Base-by-base conservation (phyloP, 2,888 invertebrate species). In the Caenorhabditis sp. region DNA sequence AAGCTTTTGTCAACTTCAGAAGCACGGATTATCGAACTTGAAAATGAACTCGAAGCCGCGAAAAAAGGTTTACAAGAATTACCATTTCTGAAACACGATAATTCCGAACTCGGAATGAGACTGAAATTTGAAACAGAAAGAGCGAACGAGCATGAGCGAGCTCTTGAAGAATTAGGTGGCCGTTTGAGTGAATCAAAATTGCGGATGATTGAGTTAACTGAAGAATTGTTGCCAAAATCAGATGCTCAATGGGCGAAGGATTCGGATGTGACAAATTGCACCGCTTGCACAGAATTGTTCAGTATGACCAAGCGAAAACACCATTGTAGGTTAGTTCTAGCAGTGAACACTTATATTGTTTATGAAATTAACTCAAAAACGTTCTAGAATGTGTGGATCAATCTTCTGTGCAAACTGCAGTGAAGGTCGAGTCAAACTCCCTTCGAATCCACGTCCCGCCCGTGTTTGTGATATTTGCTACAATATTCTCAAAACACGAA, bases 121-220 rank as follows among this genome's bases (percentile, higher is more conserved):
- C 50, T 75, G 20, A 59, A 68, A 20, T 61, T 54, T 49, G 63
- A 62, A 14, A 60, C 63, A 43, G 58, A 68, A 53, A 58, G 79
- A 54, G 56, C 65, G 25, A 78, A 76, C 10, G 77, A 81, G 10
- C 66, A 64, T 36, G 76, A 85, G 59, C 58, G 63, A 53, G 78
- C 84, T 4, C 65, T 85, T 3, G 73, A 82, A 58, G 84, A 84
- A 58, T 59, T 84, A 52, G 82, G 84, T 31, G 81, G 75, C 54
- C 69, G 80, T 20, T 68, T 84, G 14, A 56, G 60, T 57, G 70
- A 70, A 66, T 82, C 84, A 8, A 82, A 81, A 53, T 59, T 84
- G 56, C 52, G 76, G 31, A 77, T 84, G 38, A 56, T 85, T 25
- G 82, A 81, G 49, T 54, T 84, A 56, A 70, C 77, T 25, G 84